Base-by-base conservation (phyloP, 2,797 vertebrate species). In the Tolypeutes matacus region DNA sequence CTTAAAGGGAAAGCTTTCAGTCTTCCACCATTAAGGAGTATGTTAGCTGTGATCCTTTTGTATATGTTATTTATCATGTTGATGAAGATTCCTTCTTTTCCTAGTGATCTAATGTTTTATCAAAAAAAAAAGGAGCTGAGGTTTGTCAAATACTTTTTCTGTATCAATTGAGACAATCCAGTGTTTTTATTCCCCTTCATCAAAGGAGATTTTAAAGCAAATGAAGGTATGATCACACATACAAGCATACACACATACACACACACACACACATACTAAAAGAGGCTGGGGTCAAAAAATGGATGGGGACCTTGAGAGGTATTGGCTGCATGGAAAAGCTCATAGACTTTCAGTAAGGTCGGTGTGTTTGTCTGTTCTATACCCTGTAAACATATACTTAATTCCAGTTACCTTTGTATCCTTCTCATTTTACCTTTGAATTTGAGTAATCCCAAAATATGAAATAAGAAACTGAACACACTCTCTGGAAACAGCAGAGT, bases 401-500 rank as follows among this genome's bases (percentile, higher is more conserved):
- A 18, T 21, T 21, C 4, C 80, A 17, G 9, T 53, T 70, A 39
- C n/a, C 51, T 39, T 42, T 60, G 5, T 53, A 14, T 3, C 15
- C 12, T 90, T 67, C 31, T 60, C 70, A 21, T 62, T 89, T 62
- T 31, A 13, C 4, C 5, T 75, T 73, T 70, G 94, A 92, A 83
- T 88, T 88, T 1, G 75, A 46, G 25, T 84, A 96, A 95, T 76
- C 5, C 39, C 42, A 93, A 39, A 88, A 31, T 77, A 15, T 67
- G n/a, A 93, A 15, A 29, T 58, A 36, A 83, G 20, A 75, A 89
- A 83, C 1, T 64, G 75, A 95, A 77, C 4, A 81, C 27, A 83
- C 56, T 65, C 29, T 64, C 51, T 53, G 18, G 34, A 3, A 95
- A 87, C 93, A 95, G 93, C 64, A 95, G 76, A 1, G 6, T 39